phyloP scores from a whole-genome alignment of 2,888 invertebrate species.

The Taphrorychus bicolor region DNA sequence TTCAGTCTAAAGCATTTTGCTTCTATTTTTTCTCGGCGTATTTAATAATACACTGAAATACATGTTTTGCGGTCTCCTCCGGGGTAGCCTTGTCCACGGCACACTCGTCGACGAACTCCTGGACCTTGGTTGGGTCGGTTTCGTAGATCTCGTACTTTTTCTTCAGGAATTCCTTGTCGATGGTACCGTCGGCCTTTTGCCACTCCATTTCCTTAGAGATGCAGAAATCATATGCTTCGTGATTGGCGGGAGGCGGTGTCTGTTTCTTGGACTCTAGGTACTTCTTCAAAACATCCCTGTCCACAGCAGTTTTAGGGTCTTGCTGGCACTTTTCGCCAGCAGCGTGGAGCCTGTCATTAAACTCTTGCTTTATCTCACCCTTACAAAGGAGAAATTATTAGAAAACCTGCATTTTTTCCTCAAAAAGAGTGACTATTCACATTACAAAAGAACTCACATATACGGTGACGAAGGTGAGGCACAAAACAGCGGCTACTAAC shows the following conservation, averaged over 20 bases:
- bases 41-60: conserved; percentile 21
- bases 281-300: conserved; percentile 14
- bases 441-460: no score
- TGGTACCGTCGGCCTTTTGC: conserved; percentile 26
- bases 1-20: no score
- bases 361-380: conserved; percentile 14
- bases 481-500: background rate
- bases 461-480: background rate
- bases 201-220: conserved; percentile 13
- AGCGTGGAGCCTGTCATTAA: conserved; percentile 22
- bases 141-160: conserved; percentile 9
- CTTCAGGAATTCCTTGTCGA: conserved; percentile 18
- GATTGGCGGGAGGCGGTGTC: conserved; percentile 3
- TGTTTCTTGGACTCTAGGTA: conserved; percentile 10
- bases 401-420: no score
- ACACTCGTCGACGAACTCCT: conserved; percentile 28
- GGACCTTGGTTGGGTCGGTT: conserved; percentile 13
- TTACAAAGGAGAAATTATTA: conserved; percentile 6
- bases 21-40: background rate
- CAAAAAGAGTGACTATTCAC: no score
- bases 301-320: conserved; percentile 27
- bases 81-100: conserved; percentile 22
- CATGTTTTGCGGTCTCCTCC: conserved; percentile 18
- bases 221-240: conserved; percentile 20
- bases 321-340: conserved; percentile 32